Conservation (phyloP, 2,797 vertebrate species). For the Cephalopachus bancanus region DNA sequence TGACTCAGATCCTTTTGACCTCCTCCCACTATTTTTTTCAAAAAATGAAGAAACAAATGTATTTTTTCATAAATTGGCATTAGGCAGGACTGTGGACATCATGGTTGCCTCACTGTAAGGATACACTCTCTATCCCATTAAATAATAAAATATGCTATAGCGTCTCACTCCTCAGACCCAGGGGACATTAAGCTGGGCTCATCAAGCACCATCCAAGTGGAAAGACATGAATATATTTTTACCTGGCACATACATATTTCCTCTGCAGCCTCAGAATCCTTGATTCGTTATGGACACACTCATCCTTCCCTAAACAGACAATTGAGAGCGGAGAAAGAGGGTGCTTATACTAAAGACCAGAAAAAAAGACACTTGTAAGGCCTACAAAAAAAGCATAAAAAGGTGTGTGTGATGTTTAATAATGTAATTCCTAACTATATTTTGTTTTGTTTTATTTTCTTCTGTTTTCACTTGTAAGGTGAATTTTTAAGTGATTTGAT, state of each 20-base stretch:
- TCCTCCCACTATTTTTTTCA: background rate
- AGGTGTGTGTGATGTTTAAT: constrained; percentile 56
- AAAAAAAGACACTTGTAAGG: background rate
- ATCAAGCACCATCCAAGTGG: constrained; percentile 75
- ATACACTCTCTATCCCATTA: constrained; percentile 15
- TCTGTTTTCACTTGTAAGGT: constrained; percentile 43
- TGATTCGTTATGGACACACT: background rate
- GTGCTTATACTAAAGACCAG: background rate
- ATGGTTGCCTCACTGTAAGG: background rate
- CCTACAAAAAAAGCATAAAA: constrained; percentile 66
- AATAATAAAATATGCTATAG: constrained; percentile 73
- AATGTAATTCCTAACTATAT: background rate
- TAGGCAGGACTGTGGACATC: background rate
- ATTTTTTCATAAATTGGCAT: background rate
- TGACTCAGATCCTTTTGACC: background rate
- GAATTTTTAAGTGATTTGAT: constrained; percentile 61
- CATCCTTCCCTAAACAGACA: constrained; percentile 34
- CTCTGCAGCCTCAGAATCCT: background rate
- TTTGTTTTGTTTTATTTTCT: background rate
- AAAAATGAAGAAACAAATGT: constrained; percentile 45
- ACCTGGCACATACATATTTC: constrained; percentile 46
- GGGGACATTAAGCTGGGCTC: constrained; percentile 71
- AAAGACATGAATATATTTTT: constrained; percentile 72
- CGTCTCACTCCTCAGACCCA: constrained; percentile 51
- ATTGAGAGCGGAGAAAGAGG: background rate